Evolutionary conservation across 2,113 vertebrate species (phyloP).

Genomic region (Heterotis niloticus): DNA sequence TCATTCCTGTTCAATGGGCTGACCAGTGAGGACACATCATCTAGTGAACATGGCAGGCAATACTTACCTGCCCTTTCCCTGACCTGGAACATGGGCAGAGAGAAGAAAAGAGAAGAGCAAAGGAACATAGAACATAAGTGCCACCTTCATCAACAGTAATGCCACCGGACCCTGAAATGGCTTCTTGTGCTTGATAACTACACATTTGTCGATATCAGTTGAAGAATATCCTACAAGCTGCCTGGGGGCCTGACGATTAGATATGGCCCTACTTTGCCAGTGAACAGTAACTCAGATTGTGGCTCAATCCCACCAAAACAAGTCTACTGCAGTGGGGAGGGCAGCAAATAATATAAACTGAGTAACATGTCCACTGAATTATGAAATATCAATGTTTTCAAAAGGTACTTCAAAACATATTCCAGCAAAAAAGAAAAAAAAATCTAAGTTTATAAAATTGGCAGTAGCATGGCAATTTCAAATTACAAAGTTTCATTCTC

Average conservation of each 20-base stretch:
- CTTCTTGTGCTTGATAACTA: background rate
- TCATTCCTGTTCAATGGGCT: constrained; percentile 4
- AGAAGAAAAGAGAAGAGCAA: constrained; percentile 42
- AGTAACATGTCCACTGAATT: background rate
- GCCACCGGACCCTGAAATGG: background rate
- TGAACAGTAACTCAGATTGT: too few species aligned
- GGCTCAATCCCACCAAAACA: too few species aligned
- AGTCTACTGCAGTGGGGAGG: background rate
- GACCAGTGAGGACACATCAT: constrained; percentile 15
- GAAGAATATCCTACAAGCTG: background rate
- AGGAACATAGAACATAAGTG: constrained; percentile 34
- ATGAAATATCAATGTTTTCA: too few species aligned
- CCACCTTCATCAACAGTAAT: constrained; percentile 12
- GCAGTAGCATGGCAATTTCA: too few species aligned
- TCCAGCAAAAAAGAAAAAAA: too few species aligned
- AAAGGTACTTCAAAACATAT: too few species aligned
- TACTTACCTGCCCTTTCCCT: constrained; percentile 59
- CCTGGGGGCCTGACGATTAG: background rate
- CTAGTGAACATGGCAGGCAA: constrained; percentile 27
- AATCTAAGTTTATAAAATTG: too few species aligned
- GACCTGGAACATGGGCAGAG: constrained; percentile 51
- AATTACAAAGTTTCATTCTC: too few species aligned
- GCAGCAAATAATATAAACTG: background rate
- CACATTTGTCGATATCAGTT: background rate
- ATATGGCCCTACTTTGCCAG: background rate